Base-by-base conservation (phyloP, 1,140 invertebrate species). In the Solen grandis region DNA sequence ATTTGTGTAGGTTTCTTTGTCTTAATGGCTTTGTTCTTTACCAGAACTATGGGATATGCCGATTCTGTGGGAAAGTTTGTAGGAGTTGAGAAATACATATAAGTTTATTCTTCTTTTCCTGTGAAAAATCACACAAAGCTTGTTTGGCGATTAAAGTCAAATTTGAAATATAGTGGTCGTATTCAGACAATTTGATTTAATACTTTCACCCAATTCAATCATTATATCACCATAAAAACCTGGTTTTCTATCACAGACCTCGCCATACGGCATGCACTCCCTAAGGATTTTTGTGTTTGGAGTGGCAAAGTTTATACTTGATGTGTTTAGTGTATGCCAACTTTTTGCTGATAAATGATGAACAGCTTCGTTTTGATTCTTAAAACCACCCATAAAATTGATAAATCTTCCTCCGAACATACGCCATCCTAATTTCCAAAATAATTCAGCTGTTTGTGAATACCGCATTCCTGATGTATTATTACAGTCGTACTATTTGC, bases 371-470 rank as follows among this genome's bases (percentile, higher is more conserved):
- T 52, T 59, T 41, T 79, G 31, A 78, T 60, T 78, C 57, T 83
- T 83, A 35, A 68, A 83, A 27, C 81, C 75, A 59, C 60, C 31
- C 69, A 79, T 74, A 36, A 78, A 73, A 36, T 83, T 50, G 19
- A 74, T 35, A 66, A 83, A 83, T 38, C 33, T 65, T 31, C 36
- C 69, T 14, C 81, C 69, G 54, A 78, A 83, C 35, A 83, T 52
- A 50, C 75, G 55, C 52, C 62, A 83, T 5, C 81, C 81, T 65
- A 79, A 36, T 54, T 83, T 78, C 81, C 81, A 79, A 41, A 83
- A 78, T 16, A 60, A 33, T 60, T 73, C 74, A 10, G 75, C 75
- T 68, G 57, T 16, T 33, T 62, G 54, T 55, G 69, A 79, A 62
- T 83, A 78, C n/a, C 66, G 60, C 81, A 78, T 73, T 41, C 41